Base-by-base conservation (phyloP, 2,888 invertebrate genomes). In the Nomada fabriciana region DNA sequence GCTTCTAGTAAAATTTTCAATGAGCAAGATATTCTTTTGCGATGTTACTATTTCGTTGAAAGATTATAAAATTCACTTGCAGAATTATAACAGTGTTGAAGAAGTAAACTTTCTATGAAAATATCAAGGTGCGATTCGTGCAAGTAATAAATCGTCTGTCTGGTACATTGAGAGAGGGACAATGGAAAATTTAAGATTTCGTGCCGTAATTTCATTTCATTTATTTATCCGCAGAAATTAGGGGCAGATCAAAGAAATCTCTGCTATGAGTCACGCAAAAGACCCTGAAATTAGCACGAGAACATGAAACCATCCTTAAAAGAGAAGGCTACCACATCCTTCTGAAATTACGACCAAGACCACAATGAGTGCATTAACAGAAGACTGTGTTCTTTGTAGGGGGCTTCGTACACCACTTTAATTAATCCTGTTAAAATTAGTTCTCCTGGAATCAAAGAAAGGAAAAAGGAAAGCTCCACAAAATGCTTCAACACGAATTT, bases 391-490 rank as follows among this genome's bases (percentile, higher is more conserved):
- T 43, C 80, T 80, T 80, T 80, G 71, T 55, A 67, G 55, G 36
- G 50, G 20, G 60, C 60, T 67, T 50, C 61, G 55, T 80, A 79
- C 47, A 55, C 55, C 60, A 61, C 71, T 79, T 80, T 80, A 80
- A 80, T 80, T 80, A 80, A 80, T 79, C 71, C 42, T 55, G 71
- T 80, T 79, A 67, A 79, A 78, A 80, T 71, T 71, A 79, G 67
- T 71, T 65, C 61, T 23, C 11, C 25, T 15, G 25, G 50, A 55
- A 65, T 47, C 60, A 55, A 20, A 63, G 61, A 20, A 42, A 53
- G 20, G 60, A n/a, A 36, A 59, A 42, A 50, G 13, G 47, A 42
- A 47, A 60, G 50, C 50, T 36, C n/a, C 5, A 11, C 20, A 20
- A 60, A 60, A 50, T 53, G 5, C 47, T 47, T 11, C 3, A 13